Percentiles rank a stretch among this genome's conserved stretches.
Conservation (phyloP, 1,140 invertebrate species). For the Popillia japonica region DNA sequence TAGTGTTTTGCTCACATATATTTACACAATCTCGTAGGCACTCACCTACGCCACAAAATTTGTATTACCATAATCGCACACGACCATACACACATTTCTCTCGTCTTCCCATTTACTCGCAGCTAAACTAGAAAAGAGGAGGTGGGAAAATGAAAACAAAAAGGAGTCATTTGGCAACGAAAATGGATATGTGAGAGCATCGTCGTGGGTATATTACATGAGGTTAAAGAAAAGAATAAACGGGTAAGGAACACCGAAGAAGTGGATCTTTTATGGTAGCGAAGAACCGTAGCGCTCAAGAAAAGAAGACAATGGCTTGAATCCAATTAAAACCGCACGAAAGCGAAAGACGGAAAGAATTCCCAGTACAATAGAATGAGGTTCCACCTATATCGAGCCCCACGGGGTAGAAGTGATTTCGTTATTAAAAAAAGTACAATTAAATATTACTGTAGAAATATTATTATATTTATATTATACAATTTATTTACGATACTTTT, state of each 20-base stretch:
- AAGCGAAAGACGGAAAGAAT: slow-evolving; percentile 16
- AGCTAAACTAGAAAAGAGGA: neutral
- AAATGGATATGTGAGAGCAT: slow-evolving; percentile 6
- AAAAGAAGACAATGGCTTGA: slow-evolving; percentile 8
- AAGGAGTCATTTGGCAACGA: neutral
- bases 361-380: neutral
- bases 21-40: too few relatives aligned
- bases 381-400: neutral
- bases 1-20: too few relatives aligned
- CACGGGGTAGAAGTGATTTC: neutral
- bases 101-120: neutral
- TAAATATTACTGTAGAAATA: too few relatives aligned
- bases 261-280: slow-evolving; percentile 10
- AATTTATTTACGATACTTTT: too few relatives aligned
- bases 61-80: too few relatives aligned
- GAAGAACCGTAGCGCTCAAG: neutral
- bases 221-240: neutral
- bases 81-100: neutral
- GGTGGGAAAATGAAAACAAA: neutral
- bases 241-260: neutral
- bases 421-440: neutral
- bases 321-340: slow-evolving; percentile 24
- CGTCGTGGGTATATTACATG: neutral
- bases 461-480: too few relatives aligned
- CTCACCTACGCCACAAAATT: too few relatives aligned